Conservation (phyloP, 2,113 vertebrate genomes). For the Nyctereutes procyonoides region DNA sequence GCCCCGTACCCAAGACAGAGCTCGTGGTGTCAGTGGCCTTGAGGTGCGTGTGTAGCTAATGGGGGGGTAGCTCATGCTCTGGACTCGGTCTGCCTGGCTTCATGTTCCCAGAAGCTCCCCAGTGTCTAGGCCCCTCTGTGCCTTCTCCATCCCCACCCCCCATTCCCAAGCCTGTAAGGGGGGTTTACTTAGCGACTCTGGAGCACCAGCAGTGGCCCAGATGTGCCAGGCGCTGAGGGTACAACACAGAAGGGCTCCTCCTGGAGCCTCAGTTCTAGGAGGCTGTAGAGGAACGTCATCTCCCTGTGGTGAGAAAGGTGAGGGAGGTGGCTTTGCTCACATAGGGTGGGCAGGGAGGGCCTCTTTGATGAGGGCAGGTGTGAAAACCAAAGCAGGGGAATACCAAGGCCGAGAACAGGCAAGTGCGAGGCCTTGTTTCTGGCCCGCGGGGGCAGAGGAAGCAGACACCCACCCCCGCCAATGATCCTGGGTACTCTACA, state of each 20-base stretch:
- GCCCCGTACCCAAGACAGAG: background rate
- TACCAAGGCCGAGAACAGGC: background rate
- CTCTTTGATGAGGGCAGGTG: fast-evolving
- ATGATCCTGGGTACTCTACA: fast-evolving
- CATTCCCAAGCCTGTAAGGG: no score
- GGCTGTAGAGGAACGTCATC: background rate
- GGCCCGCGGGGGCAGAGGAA: fast-evolving
- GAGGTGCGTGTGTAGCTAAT: background rate
- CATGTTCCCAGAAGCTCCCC: background rate
- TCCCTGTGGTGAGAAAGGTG: background rate
- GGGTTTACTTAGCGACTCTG: background rate
- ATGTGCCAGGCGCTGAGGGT: background rate
- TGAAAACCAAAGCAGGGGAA: background rate
- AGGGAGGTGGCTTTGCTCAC: background rate
- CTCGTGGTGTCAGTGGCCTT: fast-evolving
- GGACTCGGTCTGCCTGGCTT: background rate
- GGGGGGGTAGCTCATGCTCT: background rate
- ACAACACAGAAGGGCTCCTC: background rate
- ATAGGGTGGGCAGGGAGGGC: background rate
- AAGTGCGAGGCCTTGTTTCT: fast-evolving
- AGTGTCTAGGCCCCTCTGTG: background rate
- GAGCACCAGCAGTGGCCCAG: background rate
- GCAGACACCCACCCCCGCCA: fast-evolving
- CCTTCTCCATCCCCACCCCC: no score
- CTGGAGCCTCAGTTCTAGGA: background rate